Conservation (phyloP, 2,797 vertebrate genomes). For the Cuniculus paca region DNA sequence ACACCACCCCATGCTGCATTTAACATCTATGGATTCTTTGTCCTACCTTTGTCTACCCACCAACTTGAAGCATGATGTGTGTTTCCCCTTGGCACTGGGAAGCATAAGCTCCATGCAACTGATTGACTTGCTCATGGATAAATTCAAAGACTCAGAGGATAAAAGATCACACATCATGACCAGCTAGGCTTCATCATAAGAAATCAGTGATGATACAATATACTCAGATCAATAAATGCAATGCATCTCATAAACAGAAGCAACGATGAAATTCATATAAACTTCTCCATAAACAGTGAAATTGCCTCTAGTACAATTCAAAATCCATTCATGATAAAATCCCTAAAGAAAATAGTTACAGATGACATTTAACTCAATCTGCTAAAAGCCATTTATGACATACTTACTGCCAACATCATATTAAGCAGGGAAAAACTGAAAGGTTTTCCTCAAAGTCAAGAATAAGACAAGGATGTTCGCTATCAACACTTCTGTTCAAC, state of each 20-base stretch:
- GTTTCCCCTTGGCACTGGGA: neutral
- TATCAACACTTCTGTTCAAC: neutral
- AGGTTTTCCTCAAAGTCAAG: neutral
- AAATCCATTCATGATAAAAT: neutral
- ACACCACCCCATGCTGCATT: neutral
- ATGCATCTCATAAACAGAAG: neutral
- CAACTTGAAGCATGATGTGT: neutral
- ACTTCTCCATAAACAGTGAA: neutral
- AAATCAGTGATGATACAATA: neutral
- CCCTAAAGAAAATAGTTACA: neutral
- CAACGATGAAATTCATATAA: neutral
- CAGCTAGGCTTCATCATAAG: neutral
- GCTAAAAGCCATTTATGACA: neutral
- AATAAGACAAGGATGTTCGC: neutral
- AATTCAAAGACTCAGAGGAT: neutral
- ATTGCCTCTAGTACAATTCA: neutral
- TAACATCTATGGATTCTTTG: neutral
- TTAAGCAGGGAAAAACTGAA: neutral
- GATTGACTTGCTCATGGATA: neutral
- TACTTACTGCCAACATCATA: neutral
- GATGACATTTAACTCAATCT: neutral
- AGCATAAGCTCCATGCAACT: neutral
- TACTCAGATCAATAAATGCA: neutral
- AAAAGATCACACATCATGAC: neutral
- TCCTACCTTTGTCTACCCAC: neutral